Conservation (phyloP, 1,140 invertebrate genomes). For the Cheumatopsyche charites region DNA sequence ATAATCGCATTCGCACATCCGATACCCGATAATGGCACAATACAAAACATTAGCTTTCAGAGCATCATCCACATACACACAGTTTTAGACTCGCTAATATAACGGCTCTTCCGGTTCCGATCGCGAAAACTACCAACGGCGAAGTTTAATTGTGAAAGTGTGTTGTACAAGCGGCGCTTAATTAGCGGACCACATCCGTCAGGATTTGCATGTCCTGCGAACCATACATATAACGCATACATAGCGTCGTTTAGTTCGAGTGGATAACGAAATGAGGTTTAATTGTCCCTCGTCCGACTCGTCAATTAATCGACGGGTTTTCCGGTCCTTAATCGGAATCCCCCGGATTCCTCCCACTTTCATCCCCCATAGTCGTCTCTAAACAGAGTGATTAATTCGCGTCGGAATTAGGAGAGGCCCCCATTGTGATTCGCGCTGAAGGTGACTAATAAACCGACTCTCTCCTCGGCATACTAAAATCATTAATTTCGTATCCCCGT, state of each 20-base stretch:
- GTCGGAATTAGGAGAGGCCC: conserved; percentile 36
- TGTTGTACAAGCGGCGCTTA: conserved; percentile 25
- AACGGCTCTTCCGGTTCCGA: no score
- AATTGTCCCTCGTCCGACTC: conserved; percentile 36
- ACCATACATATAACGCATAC: conserved; percentile 6
- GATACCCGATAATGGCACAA: no score
- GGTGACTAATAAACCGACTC: conserved; percentile 44
- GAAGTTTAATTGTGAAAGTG: not conserved
- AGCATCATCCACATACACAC: no score
- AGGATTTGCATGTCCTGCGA: conserved; percentile 24
- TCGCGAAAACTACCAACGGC: no score
- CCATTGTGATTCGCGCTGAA: conserved; percentile 42
- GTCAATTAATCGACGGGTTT: conserved; percentile 43
- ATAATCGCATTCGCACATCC: no score
- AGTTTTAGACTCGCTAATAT: no score
- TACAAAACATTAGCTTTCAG: no score
- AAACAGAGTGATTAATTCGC: conserved; percentile 42
- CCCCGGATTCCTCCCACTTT: not conserved
- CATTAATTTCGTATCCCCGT: conserved; percentile 41
- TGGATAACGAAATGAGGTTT: conserved; percentile 40
- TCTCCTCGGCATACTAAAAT: conserved; percentile 44
- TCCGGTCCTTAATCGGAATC: conserved; percentile 35
- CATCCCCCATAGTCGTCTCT: conserved; percentile 15
- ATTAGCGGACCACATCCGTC: conserved; percentile 22
- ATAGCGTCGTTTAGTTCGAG: conserved; percentile 30